phyloP scores from a whole-genome alignment of 1,140 invertebrate genomes.

The Euura lappo region DNA sequence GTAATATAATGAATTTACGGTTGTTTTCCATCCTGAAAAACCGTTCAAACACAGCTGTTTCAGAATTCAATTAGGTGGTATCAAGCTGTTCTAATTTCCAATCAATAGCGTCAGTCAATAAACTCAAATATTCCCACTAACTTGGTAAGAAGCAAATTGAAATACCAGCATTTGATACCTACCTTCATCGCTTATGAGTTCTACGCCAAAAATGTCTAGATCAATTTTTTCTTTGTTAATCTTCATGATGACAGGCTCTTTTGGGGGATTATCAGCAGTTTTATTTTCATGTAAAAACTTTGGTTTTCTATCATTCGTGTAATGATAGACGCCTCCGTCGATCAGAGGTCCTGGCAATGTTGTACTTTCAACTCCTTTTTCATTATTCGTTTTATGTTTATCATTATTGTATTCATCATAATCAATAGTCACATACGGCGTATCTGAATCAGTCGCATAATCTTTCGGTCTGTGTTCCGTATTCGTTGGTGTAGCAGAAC shows the following conservation, averaged over 20 bases:
- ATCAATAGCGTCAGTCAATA: too few relatives aligned
- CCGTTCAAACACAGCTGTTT: too few relatives aligned
- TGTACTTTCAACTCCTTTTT: slow-evolving; percentile 19
- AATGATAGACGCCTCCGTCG: neutral
- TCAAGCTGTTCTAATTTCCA: too few relatives aligned
- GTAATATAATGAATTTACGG: too few relatives aligned
- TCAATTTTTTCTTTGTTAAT: slow-evolving; percentile 28
- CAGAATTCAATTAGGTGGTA: too few relatives aligned
- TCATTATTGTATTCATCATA: slow-evolving; percentile 26
- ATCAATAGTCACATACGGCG: slow-evolving; percentile 37
- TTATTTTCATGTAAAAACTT: slow-evolving; percentile 45
- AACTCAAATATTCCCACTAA: too few relatives aligned
- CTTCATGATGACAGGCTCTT: slow-evolving; percentile 48
- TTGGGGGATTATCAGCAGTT: slow-evolving; percentile 20
- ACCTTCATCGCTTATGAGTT: neutral
- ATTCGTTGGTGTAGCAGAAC: too few relatives aligned
- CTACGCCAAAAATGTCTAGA: neutral
- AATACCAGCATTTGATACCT: neutral
- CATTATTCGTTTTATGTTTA: slow-evolving; percentile 1
- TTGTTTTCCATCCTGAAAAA: too few relatives aligned
- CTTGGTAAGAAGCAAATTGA: too few relatives aligned
- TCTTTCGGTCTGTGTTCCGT: neutral
- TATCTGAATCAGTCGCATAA: slow-evolving; percentile 17
- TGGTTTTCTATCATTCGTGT: slow-evolving; percentile 45
- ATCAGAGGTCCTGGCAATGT: neutral